Evolutionary conservation across 2,113 vertebrate species (phyloP), one percentile per base, ranked within the genome.

Genomic region (Prunella fulvescens): DNA sequence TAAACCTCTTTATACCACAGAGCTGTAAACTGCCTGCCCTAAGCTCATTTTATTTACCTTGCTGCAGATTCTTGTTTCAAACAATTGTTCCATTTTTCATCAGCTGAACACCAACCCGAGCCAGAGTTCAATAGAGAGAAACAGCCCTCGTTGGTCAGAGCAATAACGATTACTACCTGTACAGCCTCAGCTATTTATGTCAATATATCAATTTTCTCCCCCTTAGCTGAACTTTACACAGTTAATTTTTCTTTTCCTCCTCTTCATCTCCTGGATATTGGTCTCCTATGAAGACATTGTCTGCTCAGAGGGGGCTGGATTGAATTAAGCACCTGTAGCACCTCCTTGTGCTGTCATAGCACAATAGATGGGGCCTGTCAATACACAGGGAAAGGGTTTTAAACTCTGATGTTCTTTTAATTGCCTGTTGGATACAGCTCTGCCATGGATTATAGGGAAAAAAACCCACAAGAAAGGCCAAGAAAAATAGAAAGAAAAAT

Each of bases 151-250:
- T 45, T 91, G 93, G 79, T 73, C 92, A 50, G 66, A 94, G 84
- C 93, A 87, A 74, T 91, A 95, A 95, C 39, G 74, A 95, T 92
- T 88, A 26, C 96, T 92, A 71, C 88, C 92, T 90, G 81, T n/a
- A 77, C 71, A 86, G 94, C 71, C 93, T 78, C 92, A 86, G 81
- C 87, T 91, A 39, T 94, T 86, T 86, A 70, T 89, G 88, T 96
- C 95, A 93, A 94, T 96, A 91, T 78, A 94, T 93, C 96, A 96
- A 92, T 96, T 96, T 91, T 88, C 86, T 92, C 91, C 66, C 92
- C 71, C 70, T 82, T 40, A 72, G 74, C 35, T 95, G 90, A 97
- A 88, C 90, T 94, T 94, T 95, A 39, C 73, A n/a, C 57, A 74
- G 72, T 58, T 89, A 90, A 87, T 90, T 95, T 81, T 95, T 58